Base-by-base conservation (phyloP, 2,888 invertebrate species). In the Xylocampa areola region DNA sequence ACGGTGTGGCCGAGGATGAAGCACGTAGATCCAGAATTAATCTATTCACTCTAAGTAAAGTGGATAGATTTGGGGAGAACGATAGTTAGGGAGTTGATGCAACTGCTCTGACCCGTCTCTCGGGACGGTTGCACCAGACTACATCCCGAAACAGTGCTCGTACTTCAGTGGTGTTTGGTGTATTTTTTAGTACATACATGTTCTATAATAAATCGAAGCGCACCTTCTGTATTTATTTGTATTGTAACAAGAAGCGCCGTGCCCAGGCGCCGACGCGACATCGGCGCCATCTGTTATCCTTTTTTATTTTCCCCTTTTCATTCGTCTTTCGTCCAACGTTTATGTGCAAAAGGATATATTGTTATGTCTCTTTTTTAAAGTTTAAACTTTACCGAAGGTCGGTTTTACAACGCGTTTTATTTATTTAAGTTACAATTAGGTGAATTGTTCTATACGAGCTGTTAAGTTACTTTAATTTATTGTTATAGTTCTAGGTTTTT, bases 191-290 rank as follows among this genome's bases (percentile, higher is more conserved):
- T 13, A 40, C 4, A 11, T 1, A n/a, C n/a, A n/a, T n/a, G n/a
- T n/a, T n/a, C n/a, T n/a, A n/a, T n/a, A n/a, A n/a, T n/a, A n/a
- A n/a, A n/a, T n/a, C n/a, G 5, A 10, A 43, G 2, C 16, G 25
- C 1, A 40, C 17, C 50, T 67, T 53, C 41, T 61, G 41, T 17
- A 10, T 2, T 27, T 11, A 6, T 17, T 16, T 52, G 1, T 37
- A 8, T 1, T 11, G 10, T 43, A 41, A 4, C 23, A 58, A 64
- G 62, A 60, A 60, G 64, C n/a, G 68, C 71, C 53, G 47, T 79
- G 85, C 83, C 78, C 82, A 70, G 79, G 85, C 86, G 86, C 82
- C 83, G 79, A 25, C 68, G 59, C 68, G 76, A 52, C 75, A 67
- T 53, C 33, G 63, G 44, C 77, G 80, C 76, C 79, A 79, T 80